Evolutionary conservation across 1,140 invertebrate genomes (phyloP).

Genomic region (Drosophila sp.): DNA sequence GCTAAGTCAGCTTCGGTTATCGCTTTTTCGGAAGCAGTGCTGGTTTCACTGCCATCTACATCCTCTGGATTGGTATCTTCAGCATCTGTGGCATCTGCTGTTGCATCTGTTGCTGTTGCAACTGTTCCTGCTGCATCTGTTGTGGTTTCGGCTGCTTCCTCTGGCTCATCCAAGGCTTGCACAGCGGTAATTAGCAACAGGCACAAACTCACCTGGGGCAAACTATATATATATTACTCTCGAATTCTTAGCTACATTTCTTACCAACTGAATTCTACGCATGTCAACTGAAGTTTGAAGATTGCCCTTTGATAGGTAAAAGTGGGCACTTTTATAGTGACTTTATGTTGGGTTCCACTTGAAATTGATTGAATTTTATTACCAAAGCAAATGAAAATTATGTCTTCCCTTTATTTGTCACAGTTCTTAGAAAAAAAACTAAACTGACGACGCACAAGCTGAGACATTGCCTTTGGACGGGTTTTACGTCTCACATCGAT

Average conservation of each 20-base stretch:
- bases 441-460: neutral
- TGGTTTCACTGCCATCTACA: too few species aligned
- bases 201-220: neutral
- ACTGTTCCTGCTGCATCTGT: neutral
- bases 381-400: slow-evolving; percentile 34
- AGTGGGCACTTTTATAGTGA: slow-evolving; percentile 36
- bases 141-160: neutral
- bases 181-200: neutral
- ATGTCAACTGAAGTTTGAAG: slow-evolving; percentile 9
- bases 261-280: slow-evolving; percentile 26
- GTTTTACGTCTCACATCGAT: slow-evolving; percentile 11
- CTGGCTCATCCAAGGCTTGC: neutral
- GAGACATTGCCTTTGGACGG: slow-evolving; percentile 15
- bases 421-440: slow-evolving; percentile 10
- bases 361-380: slow-evolving; percentile 56
- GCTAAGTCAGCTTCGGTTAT: neutral
- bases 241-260: neutral
- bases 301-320: neutral
- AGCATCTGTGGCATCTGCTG: too few species aligned
- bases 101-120: too few species aligned
- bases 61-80: too few species aligned
- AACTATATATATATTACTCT: neutral
- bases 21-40: too few species aligned
- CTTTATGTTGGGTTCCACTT: neutral
- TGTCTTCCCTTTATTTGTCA: neutral